Conservation (phyloP, 1,140 invertebrate genomes). For the Luehdorfia chinensis region DNA sequence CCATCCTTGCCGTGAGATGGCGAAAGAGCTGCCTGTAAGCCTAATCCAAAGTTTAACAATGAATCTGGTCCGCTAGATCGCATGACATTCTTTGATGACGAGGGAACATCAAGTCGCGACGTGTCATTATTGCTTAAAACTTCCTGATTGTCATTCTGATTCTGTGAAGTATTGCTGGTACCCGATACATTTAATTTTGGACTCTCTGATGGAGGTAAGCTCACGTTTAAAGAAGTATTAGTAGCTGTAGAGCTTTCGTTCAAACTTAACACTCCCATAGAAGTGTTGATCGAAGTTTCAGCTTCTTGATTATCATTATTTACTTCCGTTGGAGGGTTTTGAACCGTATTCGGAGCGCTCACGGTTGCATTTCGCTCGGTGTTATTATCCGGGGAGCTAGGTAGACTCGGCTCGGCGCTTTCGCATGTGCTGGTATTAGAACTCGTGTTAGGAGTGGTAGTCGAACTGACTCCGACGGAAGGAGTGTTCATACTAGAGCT, state of each 20-base stretch:
- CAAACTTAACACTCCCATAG: slow-evolving; percentile 51
- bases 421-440: slow-evolving; percentile 66
- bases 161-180: slow-evolving; percentile 32
- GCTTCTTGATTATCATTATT: slow-evolving; percentile 38
- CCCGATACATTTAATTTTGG: slow-evolving; percentile 45
- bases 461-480: slow-evolving; percentile 57
- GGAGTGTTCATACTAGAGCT: slow-evolving; percentile 69
- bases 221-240: slow-evolving; percentile 65
- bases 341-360: slow-evolving; percentile 28
- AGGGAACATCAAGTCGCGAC: slow-evolving; percentile 43
- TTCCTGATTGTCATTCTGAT: slow-evolving; percentile 41
- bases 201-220: slow-evolving; percentile 56
- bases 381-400: slow-evolving; percentile 64
- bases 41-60: slow-evolving; percentile 55
- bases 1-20: slow-evolving; percentile 55
- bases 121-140: slow-evolving; percentile 38
- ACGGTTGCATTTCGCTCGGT: slow-evolving; percentile 53
- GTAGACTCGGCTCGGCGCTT: slow-evolving; percentile 67
- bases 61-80: slow-evolving; percentile 54
- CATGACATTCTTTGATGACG: slow-evolving; percentile 42
- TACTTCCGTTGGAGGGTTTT: slow-evolving; percentile 36
- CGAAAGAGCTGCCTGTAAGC: slow-evolving; percentile 59
- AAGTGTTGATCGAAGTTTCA: slow-evolving; percentile 42
- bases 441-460: slow-evolving; percentile 64
- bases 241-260: slow-evolving; percentile 68